These are phyloP conservation scores for Tetragnatha versicolor DNA, from an alignment of 1,140 invertebrate genomes.

Conservation along the genomic window DNA sequence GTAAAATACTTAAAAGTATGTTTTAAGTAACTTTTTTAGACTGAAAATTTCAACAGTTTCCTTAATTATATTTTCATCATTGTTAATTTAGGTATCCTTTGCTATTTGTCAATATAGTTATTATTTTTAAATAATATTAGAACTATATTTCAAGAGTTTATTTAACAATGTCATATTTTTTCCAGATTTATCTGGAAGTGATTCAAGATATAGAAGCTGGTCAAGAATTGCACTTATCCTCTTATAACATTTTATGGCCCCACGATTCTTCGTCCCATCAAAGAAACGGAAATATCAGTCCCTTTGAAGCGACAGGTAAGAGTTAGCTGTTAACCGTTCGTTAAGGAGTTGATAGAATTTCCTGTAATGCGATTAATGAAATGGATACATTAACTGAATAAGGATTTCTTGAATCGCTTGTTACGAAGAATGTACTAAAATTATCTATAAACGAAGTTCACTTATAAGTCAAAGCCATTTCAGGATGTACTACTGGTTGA, in stretches of 20 bases:
- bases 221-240: slow-evolving; percentile 39
- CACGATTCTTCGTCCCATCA: slow-evolving; percentile 42
- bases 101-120: no score
- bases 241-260: slow-evolving; percentile 34
- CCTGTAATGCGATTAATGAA: not conserved
- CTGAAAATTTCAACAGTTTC: no score
- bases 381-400: no score
- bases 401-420: no score
- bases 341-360: not conserved
- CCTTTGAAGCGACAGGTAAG: slow-evolving; percentile 12
- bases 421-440: no score
- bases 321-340: not conserved
- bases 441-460: no score
- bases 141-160: not conserved
- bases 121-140: not conserved
- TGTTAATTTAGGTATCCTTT: no score
- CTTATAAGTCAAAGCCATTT: no score
- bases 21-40: no score
- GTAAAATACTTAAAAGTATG: no score
- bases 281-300: slow-evolving; percentile 20
- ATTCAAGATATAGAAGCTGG: slow-evolving; percentile 42
- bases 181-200: slow-evolving; percentile 45
- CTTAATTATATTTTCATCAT: no score
- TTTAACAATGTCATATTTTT: slow-evolving; percentile 3
- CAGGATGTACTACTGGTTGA: no score